Base-by-base conservation (phyloP, 2,888 invertebrate species). In the Leucophora obtusa region DNA sequence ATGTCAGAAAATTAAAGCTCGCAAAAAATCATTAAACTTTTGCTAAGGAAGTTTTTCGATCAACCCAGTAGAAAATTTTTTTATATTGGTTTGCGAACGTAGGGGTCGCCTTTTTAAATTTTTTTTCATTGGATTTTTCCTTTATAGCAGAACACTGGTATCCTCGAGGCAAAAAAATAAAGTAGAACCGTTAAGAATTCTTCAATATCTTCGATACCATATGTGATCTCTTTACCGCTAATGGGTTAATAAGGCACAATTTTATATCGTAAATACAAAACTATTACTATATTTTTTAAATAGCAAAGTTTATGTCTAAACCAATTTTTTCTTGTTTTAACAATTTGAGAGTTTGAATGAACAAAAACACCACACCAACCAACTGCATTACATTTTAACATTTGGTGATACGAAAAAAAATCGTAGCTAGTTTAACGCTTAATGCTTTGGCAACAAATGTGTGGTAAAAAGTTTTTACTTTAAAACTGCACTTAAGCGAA, bases 401-500 rank as follows among this genome's bases (percentile, higher is more conserved):
- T 65, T 59, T 53, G 58, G 50, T n/a, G 33, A 66, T 24, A 58
- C 50, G 33, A 24, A 43, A 65, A 35, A 24, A 56, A 28, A 28
- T 6, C 1, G 33, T 5, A 50, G 38, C 50, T 60, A 71, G 71
- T 77, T 77, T 73, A 60, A 77, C 47, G 77, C 77, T 74, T 60
- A 81, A 77, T 56, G 77, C 62, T 51, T 81, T 53, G 65, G 72
- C 65, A 60, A 65, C 56, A 70, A 77, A 70, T 74, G 73, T 77
- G 81, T 70, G 77, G 73, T 66, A 28, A 74, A 75, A 77, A 77
- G 56, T 74, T 81, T 81, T 74, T 50, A 21, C 54, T 60, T 78
- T 62, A 56, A 62, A 73, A 77, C 24, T 74, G 70, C 73, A 74
- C 73, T 81, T 74, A 66, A 77, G 65, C 54, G 65, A 66, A 53